phyloP scores from a whole-genome alignment of 2,888 invertebrate species.

The Asteroscopus sphinx region DNA sequence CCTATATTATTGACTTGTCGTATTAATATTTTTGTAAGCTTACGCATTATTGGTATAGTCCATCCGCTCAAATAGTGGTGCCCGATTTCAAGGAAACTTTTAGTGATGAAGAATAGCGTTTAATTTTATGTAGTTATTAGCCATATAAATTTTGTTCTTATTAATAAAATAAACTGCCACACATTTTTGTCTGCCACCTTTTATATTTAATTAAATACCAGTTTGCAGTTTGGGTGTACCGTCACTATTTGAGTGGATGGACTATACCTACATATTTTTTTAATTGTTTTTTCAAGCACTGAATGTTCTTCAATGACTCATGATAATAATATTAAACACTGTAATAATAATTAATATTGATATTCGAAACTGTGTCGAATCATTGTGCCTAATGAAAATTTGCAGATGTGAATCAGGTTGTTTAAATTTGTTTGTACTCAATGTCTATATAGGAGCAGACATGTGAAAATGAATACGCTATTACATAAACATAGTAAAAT shows the following conservation, averaged over 20 bases:
- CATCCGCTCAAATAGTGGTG: no score
- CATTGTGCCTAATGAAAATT: slow-evolving; percentile 25
- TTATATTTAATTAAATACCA: no score
- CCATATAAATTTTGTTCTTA: no score
- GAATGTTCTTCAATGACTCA: slow-evolving; percentile 8
- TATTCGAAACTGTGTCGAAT: slow-evolving; percentile 23
- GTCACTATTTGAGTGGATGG: no score
- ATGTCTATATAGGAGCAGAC: background rate
- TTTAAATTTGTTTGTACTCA: slow-evolving; percentile 15
- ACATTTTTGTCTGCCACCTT: no score
- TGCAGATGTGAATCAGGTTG: slow-evolving; percentile 13
- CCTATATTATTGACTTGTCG: background rate
- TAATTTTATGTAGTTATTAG: no score
- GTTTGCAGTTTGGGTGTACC: no score
- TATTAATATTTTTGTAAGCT: background rate
- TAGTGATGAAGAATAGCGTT: no score
- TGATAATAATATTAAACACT: slow-evolving; percentile 18
- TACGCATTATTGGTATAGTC: no score
- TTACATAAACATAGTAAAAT: slow-evolving; percentile 20
- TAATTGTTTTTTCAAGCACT: slow-evolving; percentile 5
- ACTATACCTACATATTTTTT: background rate
- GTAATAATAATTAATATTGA: slow-evolving; percentile 12
- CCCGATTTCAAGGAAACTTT: no score
- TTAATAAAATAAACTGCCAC: no score
- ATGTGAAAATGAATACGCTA: slow-evolving; percentile 17